phyloP scores from a whole-genome alignment of 2,113 vertebrate species.

The Holacanthus passer region DNA sequence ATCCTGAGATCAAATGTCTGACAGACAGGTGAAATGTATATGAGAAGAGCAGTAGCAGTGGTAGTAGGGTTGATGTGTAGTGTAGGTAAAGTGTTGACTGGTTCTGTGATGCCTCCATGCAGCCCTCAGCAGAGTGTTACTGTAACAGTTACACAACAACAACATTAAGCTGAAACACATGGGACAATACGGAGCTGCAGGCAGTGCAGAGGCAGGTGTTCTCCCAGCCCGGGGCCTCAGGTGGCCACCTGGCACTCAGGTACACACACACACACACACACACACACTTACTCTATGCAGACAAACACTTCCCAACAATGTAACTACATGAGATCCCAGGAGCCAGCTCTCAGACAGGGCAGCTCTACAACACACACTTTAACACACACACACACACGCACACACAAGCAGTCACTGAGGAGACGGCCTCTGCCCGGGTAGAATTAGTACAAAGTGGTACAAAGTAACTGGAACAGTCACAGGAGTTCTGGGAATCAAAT shows the following conservation, averaged over 20 bases:
- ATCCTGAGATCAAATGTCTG: too few species aligned
- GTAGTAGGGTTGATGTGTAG: not conserved
- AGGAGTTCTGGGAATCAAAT: conserved; percentile 40
- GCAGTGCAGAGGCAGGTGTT: conserved; percentile 75
- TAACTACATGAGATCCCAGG: conserved; percentile 58
- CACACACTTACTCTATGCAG: conserved; percentile 19
- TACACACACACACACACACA: conserved; percentile 48
- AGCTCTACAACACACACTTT: conserved; percentile 62
- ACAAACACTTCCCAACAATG: conserved; percentile 48
- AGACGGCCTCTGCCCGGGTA: conserved; percentile 36
- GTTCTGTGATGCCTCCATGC: conserved; percentile 1
- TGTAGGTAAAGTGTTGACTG: not conserved
- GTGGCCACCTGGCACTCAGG: conserved; percentile 67
- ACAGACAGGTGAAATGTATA: too few species aligned
- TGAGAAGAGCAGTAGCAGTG: too few species aligned
- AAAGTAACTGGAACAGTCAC: conserved; percentile 59
- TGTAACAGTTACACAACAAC: conserved; percentile 73
- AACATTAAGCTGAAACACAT: conserved; percentile 57
- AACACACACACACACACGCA: conserved; percentile 18
- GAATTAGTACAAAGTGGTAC: conserved; percentile 53
- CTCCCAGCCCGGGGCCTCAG: conserved; percentile 56
- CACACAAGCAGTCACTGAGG: conserved; percentile 23
- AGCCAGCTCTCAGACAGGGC: conserved; percentile 75
- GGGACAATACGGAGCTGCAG: conserved; percentile 58
- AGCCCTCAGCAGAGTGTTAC: conserved; percentile 34